These are phyloP conservation scores for Chunga burmeisteri DNA, from an alignment of 2,113 vertebrate genomes.

Conservation along the genomic window DNA sequence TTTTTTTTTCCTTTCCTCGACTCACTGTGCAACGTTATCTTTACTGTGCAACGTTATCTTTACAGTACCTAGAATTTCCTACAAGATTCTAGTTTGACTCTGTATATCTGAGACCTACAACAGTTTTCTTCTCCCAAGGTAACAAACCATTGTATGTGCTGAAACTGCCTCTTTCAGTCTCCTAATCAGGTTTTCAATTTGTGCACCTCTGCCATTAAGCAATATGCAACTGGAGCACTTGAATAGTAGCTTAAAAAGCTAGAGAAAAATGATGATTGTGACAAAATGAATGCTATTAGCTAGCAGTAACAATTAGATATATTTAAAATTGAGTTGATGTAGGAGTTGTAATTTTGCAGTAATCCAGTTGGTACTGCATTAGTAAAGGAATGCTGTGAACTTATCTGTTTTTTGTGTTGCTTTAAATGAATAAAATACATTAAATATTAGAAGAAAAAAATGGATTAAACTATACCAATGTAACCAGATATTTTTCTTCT, in stretches of 20 bases:
- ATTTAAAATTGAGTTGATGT: neutral
- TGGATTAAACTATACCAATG: rapidly evolving
- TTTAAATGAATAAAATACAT: neutral
- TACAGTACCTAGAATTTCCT: neutral
- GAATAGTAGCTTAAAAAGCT: neutral
- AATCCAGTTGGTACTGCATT: neutral
- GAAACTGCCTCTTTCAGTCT: neutral
- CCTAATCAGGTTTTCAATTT: neutral
- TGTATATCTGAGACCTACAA: neutral
- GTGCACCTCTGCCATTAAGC: neutral
- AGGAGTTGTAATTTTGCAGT: neutral
- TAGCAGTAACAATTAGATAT: neutral
- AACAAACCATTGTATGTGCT: neutral
- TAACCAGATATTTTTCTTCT: neutral
- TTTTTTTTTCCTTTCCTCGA: too few relatives aligned
- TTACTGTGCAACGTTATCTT: neutral
- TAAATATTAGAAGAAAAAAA: neutral
- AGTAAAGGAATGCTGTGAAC: neutral
- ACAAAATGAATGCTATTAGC: neutral
- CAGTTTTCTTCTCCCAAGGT: neutral
- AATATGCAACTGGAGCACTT: neutral
- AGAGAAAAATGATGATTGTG: neutral
- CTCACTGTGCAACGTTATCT: neutral
- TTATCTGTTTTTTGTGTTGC: neutral
- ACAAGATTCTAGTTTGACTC: neutral